phyloP scores from a whole-genome alignment of 64 coral and sea anemone species.

The Montipora cactus region DNA sequence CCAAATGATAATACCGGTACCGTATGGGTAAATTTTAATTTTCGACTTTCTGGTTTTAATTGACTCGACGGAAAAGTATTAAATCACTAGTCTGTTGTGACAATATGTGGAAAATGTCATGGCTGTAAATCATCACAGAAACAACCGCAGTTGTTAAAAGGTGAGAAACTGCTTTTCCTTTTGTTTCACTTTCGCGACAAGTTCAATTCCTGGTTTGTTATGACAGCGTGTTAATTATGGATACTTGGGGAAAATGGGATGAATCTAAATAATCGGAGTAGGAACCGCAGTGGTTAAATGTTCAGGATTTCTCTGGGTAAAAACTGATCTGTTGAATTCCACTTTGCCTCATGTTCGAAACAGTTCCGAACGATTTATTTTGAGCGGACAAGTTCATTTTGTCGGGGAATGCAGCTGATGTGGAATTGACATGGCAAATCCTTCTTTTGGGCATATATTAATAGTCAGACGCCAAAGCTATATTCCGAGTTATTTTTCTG shows the following conservation, averaged over 20 bases:
- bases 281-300: slow-evolving; percentile 20
- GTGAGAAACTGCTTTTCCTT: neutral
- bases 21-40: too few species aligned
- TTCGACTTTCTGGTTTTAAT: neutral
- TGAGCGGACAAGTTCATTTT: neutral
- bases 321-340: neutral
- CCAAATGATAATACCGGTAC: too few species aligned
- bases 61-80: neutral
- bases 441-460: slow-evolving; percentile 19
- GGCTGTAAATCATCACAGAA: neutral
- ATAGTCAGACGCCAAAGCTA: slow-evolving; percentile 50
- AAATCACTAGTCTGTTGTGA: too few species aligned
- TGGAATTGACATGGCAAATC: slow-evolving; percentile 12
- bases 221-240: slow-evolving; percentile 11
- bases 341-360: neutral
- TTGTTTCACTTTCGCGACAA: too few species aligned
- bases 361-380: neutral
- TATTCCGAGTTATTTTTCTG: slow-evolving; percentile 61
- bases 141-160: slow-evolving; percentile 18
- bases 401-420: neutral
- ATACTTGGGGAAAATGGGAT: neutral
- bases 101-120: neutral
- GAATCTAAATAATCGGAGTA: neutral
- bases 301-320: neutral
- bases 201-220: neutral